A percentile compares a stretch with the other conserved stretches of the same genome.
Conservation (phyloP, 2,888 invertebrate genomes). For the Clunio marinus region DNA sequence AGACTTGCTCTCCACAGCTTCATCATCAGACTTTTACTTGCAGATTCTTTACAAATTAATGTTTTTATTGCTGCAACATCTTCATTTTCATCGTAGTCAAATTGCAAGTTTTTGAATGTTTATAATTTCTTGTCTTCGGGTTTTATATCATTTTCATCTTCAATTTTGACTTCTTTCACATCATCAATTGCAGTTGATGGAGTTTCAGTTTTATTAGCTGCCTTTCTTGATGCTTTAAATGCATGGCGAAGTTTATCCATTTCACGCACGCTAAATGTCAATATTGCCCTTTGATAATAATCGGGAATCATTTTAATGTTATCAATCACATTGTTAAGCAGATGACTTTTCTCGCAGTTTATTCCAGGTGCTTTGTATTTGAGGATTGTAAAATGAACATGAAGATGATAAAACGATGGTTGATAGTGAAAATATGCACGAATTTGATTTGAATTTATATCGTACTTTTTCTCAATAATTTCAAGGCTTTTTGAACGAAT, state of each 20-base stretch:
- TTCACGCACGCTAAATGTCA: too few relatives aligned
- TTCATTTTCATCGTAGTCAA: slow-evolving; percentile 34
- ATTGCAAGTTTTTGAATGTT: slow-evolving; percentile 28
- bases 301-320: slow-evolving; percentile 78
- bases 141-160: neutral
- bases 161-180: neutral
- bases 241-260: too few relatives aligned
- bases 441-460: slow-evolving; percentile 64
- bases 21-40: slow-evolving; percentile 15
- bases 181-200: neutral
- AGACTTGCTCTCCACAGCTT: slow-evolving; percentile 5
- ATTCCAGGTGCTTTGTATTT: slow-evolving; percentile 77
- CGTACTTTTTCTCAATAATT: slow-evolving; percentile 73
- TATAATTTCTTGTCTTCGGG: neutral
- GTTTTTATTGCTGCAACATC: slow-evolving; percentile 26
- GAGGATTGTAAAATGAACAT: slow-evolving; percentile 85
- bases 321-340: slow-evolving; percentile 81
- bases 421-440: slow-evolving; percentile 91
- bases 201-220: neutral
- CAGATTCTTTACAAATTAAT: slow-evolving; percentile 31
- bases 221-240: neutral
- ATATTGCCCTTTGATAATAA: slow-evolving; percentile 77
- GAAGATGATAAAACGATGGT: slow-evolving; percentile 94
- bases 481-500: slow-evolving; percentile 70
- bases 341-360: slow-evolving; percentile 78